A percentile compares a stretch with the other conserved stretches of the same genome.
These are phyloP conservation scores for Furnarius figulus DNA, from an alignment of 2,113 vertebrate genomes.

Conservation along the genomic window DNA sequence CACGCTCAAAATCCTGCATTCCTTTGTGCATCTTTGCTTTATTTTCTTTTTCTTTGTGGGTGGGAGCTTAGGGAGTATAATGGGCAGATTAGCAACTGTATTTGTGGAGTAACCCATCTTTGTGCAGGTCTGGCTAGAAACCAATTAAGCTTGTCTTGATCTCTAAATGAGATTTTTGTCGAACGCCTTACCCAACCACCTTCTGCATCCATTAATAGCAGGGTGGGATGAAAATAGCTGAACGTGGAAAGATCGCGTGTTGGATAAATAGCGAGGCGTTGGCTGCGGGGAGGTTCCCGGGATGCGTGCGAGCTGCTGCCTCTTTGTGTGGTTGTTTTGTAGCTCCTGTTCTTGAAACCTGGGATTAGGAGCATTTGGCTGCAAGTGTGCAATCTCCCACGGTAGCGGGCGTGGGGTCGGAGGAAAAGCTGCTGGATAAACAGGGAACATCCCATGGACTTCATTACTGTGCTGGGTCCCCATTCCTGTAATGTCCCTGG, in stretches of 20 bases:
- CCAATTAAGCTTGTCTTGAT: constrained; percentile 73
- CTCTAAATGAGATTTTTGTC: constrained; percentile 69
- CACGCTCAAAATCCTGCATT: background rate
- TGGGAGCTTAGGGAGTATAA: constrained; percentile 49
- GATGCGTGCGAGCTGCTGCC: background rate
- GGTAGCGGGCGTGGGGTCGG: fast-evolving
- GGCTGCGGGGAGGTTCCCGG: background rate
- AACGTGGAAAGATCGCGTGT: background rate
- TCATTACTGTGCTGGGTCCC: background rate
- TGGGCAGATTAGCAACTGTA: constrained; percentile 62
- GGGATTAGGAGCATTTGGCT: background rate
- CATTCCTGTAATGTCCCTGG: background rate
- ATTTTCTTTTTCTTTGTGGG: constrained; percentile 11
- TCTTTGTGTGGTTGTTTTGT: background rate
- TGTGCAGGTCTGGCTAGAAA: constrained; percentile 62
- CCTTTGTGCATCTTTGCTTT: constrained; percentile 32
- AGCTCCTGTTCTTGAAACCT: background rate
- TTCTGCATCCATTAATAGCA: constrained; percentile 36
- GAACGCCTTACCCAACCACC: background rate
- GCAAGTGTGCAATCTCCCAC: background rate
- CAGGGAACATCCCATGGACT: background rate
- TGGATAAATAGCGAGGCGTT: constrained; percentile 13
- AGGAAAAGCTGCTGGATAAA: background rate
- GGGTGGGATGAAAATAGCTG: constrained; percentile 55
- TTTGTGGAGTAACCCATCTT: constrained; percentile 65